Base-by-base conservation (phyloP, 53 echinoderm and acorn worm species). In the Echinarachnius parma region DNA sequence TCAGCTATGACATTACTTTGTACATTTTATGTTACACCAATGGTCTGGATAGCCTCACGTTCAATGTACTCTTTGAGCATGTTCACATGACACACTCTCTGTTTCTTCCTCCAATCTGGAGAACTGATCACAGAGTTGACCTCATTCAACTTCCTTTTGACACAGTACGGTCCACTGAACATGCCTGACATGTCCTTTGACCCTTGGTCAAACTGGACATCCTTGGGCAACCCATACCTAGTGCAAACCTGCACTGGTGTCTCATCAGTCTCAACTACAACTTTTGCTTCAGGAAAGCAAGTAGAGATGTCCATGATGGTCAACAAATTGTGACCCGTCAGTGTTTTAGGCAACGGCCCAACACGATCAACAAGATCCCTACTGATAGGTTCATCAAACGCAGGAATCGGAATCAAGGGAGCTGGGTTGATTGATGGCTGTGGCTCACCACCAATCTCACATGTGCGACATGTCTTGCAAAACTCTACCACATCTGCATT, bases 111-210 rank as follows among this genome's bases (percentile, higher is more conserved):
- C 18, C 84, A 58, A 9, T 61, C 89, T 16, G 89, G 89, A 31
- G 89, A 84, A 9, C 37, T 66, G 27, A 89, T 34, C n/a, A 88
- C 39, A 53, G 79, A 88, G 54, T 88, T 67, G 1, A 88, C 62
- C 21, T 83, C 64, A 66, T 50, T 59, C 23, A 58, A 10, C 46
- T 82, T 87, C 53, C 39, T 48, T 28, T 65, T 53, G 16, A 89
- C 53, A 7, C 25, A 46, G 66, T 79, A 83, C 2, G 82, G 87
- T 10, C 88, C 88, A 82, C 65, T 61, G 64, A 50, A 75, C 5
- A 86, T 23, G 18, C 60, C 65, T 1, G 84, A 85, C 79, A 74
- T 85, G 45, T 79, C 79, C 19, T 85, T 85, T 1, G 85, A 78
- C 4, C 79, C 85, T 20, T 81, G 86, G 45, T 77, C 81, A 0